phyloP scores from a whole-genome alignment of 1,140 invertebrate genomes.

The Cardiocondyla obscurior region DNA sequence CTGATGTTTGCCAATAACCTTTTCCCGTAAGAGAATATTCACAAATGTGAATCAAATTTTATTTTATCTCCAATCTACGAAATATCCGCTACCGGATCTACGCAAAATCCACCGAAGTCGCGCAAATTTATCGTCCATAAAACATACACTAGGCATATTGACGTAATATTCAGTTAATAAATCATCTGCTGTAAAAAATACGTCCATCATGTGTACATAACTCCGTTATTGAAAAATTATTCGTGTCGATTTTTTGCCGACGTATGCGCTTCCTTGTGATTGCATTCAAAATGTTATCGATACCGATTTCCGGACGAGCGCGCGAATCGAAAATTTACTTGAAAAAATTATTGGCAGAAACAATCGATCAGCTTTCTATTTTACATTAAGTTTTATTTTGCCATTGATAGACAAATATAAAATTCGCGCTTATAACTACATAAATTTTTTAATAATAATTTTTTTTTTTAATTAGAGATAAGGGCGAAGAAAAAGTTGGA shows the following conservation, averaged over 20 bases:
- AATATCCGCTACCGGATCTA: conserved; percentile 42
- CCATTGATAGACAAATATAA: not conserved
- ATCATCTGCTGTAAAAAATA: conserved; percentile 56
- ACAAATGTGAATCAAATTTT: conserved; percentile 43
- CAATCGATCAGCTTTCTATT: not conserved
- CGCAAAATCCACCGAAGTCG: conserved; percentile 52
- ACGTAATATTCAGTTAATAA: conserved; percentile 58
- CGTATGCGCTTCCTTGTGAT: conserved; percentile 47
- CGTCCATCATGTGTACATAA: conserved; percentile 43
- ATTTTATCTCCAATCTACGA: conserved; percentile 52
- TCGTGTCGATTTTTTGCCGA: conserved; percentile 52
- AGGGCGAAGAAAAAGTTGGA: not conserved
- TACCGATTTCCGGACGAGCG: conserved; percentile 14
- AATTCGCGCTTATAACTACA: not conserved
- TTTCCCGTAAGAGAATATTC: conserved; percentile 37
- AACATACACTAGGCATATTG: conserved; percentile 55
- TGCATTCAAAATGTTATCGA: conserved; percentile 52
- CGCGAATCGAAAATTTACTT: conserved; percentile 9
- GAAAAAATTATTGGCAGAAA: conserved; percentile 12
- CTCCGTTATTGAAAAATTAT: conserved; percentile 57
- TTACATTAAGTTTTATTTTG: not conserved
- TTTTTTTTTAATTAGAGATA: not conserved
- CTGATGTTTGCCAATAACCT: conserved; percentile 25
- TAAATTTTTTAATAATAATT: not conserved
- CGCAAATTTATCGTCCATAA: conserved; percentile 56